These are phyloP conservation scores for Entomobrya multifasciata DNA, from an alignment of 2,888 invertebrate species.

Conservation along the genomic window DNA sequence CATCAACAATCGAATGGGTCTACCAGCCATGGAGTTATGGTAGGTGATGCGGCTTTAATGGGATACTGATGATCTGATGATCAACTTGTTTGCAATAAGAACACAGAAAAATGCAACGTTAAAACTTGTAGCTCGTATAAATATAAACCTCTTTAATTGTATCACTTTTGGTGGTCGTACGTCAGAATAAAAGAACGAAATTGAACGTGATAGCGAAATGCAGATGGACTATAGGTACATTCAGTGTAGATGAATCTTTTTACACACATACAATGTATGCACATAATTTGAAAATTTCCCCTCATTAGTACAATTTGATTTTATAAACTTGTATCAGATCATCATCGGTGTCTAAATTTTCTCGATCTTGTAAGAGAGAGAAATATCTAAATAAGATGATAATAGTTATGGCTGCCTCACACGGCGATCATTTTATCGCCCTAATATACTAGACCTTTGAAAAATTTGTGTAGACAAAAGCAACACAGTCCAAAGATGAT, in stretches of 20 bases:
- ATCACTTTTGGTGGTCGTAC: slow-evolving; percentile 68
- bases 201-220: not conserved
- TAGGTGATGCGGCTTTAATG: slow-evolving; percentile 2
- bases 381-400: slow-evolving; percentile 11
- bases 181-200: slow-evolving; percentile 37
- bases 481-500: not conserved
- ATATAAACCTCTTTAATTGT: slow-evolving; percentile 12
- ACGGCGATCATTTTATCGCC: slow-evolving; percentile 59
- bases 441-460: slow-evolving; percentile 29
- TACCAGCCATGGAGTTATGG: not conserved
- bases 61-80: not conserved
- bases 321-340: slow-evolving; percentile 52
- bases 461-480: slow-evolving; percentile 12
- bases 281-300: slow-evolving; percentile 58
- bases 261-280: not conserved
- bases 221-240: too few species aligned
- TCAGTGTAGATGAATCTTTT: not conserved
- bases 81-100: slow-evolving; percentile 25
- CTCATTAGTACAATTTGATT: slow-evolving; percentile 70
- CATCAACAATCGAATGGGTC: not conserved
- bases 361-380: too few species aligned
- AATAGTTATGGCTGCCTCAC: slow-evolving; percentile 59
- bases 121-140: slow-evolving; percentile 4
- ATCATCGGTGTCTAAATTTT: slow-evolving; percentile 7
- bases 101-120: not conserved